Conservation (phyloP, 2,888 invertebrate genomes). For the Ctena decussata region DNA sequence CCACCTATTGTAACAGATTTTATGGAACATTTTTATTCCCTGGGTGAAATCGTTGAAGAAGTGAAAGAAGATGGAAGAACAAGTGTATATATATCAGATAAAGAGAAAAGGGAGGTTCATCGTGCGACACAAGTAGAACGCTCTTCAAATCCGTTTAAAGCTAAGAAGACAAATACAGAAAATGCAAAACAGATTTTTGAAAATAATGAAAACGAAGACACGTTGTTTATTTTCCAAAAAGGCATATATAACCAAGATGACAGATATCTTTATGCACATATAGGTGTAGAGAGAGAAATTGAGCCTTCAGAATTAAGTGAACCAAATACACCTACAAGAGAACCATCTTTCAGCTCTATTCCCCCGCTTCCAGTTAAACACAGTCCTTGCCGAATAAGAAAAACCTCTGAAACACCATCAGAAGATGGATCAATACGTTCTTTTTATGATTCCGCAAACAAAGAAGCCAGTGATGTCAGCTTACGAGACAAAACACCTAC, state of each 20-base stretch:
- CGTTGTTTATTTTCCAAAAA: not conserved
- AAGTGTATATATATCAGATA: not conserved
- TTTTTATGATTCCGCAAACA: too few species aligned
- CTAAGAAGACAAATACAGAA: not conserved
- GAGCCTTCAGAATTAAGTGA: too few species aligned
- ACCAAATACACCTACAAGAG: too few species aligned
- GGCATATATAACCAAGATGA: not conserved
- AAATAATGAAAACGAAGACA: not conserved
- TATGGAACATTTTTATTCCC: not conserved
- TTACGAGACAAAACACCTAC: too few species aligned
- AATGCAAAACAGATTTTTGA: not conserved
- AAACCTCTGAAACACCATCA: too few species aligned
- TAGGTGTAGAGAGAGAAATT: not conserved
- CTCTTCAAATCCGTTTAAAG: not conserved
- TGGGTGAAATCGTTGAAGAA: not conserved
- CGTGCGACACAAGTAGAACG: not conserved
- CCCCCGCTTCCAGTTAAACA: too few species aligned
- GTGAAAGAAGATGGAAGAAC: not conserved
- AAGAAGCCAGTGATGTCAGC: too few species aligned
- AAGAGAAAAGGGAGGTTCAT: not conserved
- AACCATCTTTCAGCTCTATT: too few species aligned
- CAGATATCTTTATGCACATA: not conserved
- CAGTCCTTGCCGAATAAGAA: too few species aligned
- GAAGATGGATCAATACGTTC: too few species aligned
- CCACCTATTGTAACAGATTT: not conserved